Percentiles rank a stretch among this genome's conserved stretches.
Conservation (phyloP, 2,797 vertebrate species). For the Propithecus perrieri region DNA sequence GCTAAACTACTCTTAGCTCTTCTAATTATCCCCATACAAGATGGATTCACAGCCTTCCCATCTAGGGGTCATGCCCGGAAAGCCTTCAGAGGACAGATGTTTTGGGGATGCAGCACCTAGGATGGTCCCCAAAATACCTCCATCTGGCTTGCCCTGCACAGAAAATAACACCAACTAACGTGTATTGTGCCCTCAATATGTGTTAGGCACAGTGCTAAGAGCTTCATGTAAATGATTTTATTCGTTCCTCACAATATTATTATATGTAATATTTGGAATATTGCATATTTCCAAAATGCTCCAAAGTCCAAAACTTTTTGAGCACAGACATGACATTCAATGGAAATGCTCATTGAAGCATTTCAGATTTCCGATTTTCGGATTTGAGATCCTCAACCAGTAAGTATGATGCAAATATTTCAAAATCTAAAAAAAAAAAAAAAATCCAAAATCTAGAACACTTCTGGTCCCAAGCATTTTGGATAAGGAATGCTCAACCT, state of each 20-base stretch:
- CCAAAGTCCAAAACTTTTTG: neutral
- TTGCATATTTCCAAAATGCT: neutral
- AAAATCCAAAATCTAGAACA: neutral
- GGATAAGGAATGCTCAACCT: neutral
- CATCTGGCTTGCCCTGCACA: neutral
- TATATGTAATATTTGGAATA: neutral
- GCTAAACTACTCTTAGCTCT: neutral
- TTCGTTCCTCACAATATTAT: neutral
- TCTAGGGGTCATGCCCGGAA: neutral
- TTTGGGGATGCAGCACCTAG: neutral
- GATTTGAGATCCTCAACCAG: neutral
- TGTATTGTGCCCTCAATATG: rapidly evolving
- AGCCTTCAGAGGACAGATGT: neutral
- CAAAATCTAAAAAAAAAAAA: neutral
- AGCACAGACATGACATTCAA: neutral
- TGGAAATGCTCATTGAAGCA: neutral
- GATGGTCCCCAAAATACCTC: neutral
- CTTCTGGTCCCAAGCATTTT: neutral
- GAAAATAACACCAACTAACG: neutral
- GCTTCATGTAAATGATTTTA: neutral
- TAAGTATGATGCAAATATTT: neutral
- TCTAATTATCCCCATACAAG: neutral
- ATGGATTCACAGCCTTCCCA: neutral
- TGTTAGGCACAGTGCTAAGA: neutral
- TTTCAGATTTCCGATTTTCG: neutral